Evolutionary conservation across 2,797 vertebrate species (phyloP), one percentile per base, ranked within the genome.

Genomic region (Todus mexicanus): DNA sequence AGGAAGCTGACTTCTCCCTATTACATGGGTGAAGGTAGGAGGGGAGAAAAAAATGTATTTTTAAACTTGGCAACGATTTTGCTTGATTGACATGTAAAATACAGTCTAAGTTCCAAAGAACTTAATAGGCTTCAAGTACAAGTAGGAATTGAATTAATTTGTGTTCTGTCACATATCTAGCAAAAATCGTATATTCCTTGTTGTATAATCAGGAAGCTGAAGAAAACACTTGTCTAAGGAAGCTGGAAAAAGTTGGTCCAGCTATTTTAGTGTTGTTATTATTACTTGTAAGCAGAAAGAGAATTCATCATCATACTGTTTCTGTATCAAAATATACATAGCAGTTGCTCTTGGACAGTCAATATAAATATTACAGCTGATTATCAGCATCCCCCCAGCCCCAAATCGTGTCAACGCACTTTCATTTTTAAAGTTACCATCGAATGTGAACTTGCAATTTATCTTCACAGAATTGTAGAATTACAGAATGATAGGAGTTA

Each of bases 91-190:
- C 74, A 66, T 33, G 4, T 64, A 91, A 94, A 95, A 90, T 83
- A 38, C 21, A 70, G 23, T 59, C 38, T 47, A 71, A 85, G 23
- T 42, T 85, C 76, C 77, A 82, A 87, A 82, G n/a, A 93, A 92
- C 14, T 48, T 82, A 78, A 82, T 75, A 73, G 40, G 57, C 35
- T 82, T 80, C 66, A 91, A 51, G 11, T 76, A 29, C 38, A 63
- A 82, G 63, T 35, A 93, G 29, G 69, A 96, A 93, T 50, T 84
- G 35, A 89, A 96, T 87, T 90, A 63, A 80, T 50, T 85, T 90
- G 27, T 84, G 33, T 84, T 95, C 68, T 82, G 31, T 90, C 31
- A 61, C 13, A 81, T 83, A 10, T 88, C 50, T 47, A 82, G 37
- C 11, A 92, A 87, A 94, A 88, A 15, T 90, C 6, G 5, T 40